Evolutionary conservation across 2,888 invertebrate species (phyloP).

Genomic region (Pristionchus mayeri): DNA sequence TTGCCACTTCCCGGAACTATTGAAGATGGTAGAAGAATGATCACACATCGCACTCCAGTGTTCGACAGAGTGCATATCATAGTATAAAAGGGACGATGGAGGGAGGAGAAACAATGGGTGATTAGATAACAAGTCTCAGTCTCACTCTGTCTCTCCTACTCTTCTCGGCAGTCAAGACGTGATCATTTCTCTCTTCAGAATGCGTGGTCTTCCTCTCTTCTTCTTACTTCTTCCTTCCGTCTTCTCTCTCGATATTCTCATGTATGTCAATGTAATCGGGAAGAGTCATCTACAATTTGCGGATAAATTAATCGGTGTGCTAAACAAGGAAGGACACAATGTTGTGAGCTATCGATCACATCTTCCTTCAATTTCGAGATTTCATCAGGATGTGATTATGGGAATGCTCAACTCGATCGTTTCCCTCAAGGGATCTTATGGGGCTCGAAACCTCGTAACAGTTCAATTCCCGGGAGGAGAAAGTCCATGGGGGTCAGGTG

Average conservation of each 20-base stretch:
- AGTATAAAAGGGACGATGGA: neutral
- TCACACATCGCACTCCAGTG: conserved; percentile 15
- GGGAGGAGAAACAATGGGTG: neutral
- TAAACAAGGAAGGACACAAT: conserved; percentile 61
- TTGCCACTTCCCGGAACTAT: neutral
- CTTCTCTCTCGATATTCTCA: conserved; percentile 53
- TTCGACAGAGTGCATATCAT: neutral
- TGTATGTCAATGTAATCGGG: conserved; percentile 58
- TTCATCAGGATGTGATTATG: neutral
- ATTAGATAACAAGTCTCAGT: conserved; percentile 29
- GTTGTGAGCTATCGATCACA: conserved; percentile 55
- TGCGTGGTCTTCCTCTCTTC: neutral
- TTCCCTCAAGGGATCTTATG: conserved; percentile 8
- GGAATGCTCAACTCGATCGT: conserved; percentile 6
- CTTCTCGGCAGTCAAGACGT: neutral
- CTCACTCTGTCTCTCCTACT: neutral
- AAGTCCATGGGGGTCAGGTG: conserved; percentile 32
- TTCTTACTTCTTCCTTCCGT: neutral
- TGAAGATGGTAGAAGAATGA: neutral
- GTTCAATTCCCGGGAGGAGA: conserved; percentile 1
- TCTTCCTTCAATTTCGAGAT: neutral
- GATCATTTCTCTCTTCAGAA: neutral
- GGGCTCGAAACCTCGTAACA: neutral
- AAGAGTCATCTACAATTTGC: conserved; percentile 64
- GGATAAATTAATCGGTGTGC: conserved; percentile 56